phyloP scores from a whole-genome alignment of 2,113 vertebrate genomes.

The Paralichthys olivaceus region DNA sequence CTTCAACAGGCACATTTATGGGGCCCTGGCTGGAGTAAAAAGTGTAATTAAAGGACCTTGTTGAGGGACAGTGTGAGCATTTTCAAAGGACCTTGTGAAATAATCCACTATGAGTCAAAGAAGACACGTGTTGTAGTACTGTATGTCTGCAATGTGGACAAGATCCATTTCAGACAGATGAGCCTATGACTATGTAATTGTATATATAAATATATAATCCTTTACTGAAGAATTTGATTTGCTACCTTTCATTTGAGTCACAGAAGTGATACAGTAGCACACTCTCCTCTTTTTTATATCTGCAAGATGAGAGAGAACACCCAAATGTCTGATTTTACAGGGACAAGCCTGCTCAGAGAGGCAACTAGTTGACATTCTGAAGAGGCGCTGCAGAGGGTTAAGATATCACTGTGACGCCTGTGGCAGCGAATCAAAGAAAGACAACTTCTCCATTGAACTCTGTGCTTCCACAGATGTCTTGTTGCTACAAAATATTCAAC shows the following conservation, averaged over 20 bases:
- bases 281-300: slow-evolving; percentile 16
- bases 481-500: slow-evolving; percentile 61
- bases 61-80: not conserved
- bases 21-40: not conserved
- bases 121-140: not conserved
- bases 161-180: slow-evolving; percentile 27
- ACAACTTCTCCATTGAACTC: slow-evolving; percentile 36
- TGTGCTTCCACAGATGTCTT: slow-evolving; percentile 23
- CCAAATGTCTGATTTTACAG: slow-evolving; percentile 54
- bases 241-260: slow-evolving; percentile 19
- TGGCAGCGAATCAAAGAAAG: slow-evolving; percentile 27
- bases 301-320: slow-evolving; percentile 35
- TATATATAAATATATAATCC: slow-evolving; percentile 1
- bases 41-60: not conserved
- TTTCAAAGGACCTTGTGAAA: not conserved
- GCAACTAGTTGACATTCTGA: slow-evolving; percentile 58
- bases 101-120: not conserved
- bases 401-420: slow-evolving; percentile 31
- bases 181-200: slow-evolving; percentile 27
- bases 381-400: slow-evolving; percentile 45
- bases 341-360: slow-evolving; percentile 36
- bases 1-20: not conserved
- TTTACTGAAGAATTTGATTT: slow-evolving; percentile 15
- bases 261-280: slow-evolving; percentile 5
- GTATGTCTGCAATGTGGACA: not conserved